A percentile compares a stretch with the other conserved stretches of the same genome.
These are phyloP conservation scores for Deilephila porcellus DNA, from an alignment of 2,888 invertebrate genomes.

Conservation along the genomic window DNA sequence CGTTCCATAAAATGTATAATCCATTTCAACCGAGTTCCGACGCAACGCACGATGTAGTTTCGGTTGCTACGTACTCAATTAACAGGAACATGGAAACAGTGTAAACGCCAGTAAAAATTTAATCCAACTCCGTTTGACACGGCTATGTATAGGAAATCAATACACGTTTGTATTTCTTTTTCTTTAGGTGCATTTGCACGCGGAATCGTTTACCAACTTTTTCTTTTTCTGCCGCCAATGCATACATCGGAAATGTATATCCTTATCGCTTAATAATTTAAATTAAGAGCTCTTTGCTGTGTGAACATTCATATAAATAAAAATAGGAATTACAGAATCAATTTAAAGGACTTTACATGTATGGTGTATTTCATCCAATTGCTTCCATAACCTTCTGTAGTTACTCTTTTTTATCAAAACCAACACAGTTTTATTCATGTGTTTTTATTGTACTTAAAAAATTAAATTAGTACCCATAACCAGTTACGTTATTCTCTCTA, in stretches of 20 bases:
- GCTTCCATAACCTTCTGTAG: no score
- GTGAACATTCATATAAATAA: neutral
- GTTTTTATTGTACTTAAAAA: no score
- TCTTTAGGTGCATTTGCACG: neutral
- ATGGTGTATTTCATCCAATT: no score
- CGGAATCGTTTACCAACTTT: slow-evolving; percentile 5
- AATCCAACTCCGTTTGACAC: slow-evolving; percentile 40
- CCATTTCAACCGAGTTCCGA: slow-evolving; percentile 29
- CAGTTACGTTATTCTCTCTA: no score
- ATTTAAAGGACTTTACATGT: neutral
- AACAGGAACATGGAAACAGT: slow-evolving; percentile 40
- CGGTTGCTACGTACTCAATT: slow-evolving; percentile 42
- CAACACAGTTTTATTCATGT: no score
- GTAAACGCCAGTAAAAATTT: slow-evolving; percentile 36
- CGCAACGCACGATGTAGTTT: slow-evolving; percentile 37
- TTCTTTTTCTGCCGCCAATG: neutral
- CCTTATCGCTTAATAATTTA: neutral
- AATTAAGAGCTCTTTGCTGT: neutral
- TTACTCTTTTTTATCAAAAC: no score
- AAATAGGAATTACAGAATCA: neutral
- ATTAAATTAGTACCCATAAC: no score
- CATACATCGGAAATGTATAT: neutral
- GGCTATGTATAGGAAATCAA: slow-evolving; percentile 30
- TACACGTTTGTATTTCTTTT: slow-evolving; percentile 9
- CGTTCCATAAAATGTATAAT: slow-evolving; percentile 37